Evolutionary conservation across 92 coral and sea anemone genomes (phyloP).

Genomic region (Diadumene lineata): DNA sequence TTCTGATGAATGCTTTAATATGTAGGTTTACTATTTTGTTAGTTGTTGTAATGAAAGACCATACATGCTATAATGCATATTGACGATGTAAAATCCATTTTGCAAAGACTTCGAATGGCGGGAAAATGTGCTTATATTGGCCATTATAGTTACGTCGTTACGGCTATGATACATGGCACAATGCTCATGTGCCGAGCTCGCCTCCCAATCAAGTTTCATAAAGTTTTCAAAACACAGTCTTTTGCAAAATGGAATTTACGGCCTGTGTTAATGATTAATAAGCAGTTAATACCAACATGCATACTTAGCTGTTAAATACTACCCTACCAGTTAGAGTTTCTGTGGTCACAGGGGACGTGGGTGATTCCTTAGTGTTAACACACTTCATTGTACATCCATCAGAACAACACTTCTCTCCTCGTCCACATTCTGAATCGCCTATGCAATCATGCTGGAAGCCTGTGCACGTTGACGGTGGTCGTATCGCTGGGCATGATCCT

Average conservation of each 20-base stretch:
- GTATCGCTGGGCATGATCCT: conserved; percentile 53
- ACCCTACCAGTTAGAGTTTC: conserved; percentile 26
- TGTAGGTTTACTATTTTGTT: too few species aligned
- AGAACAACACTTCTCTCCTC: conserved; percentile 67
- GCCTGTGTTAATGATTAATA: conserved; percentile 6
- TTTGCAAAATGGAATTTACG: neutral
- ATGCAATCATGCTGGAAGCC: conserved; percentile 60
- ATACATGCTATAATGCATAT: too few species aligned
- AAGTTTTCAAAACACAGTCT: too few species aligned
- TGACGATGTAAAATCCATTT: too few species aligned
- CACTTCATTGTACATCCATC: conserved; percentile 77
- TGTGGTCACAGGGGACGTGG: conserved; percentile 5
- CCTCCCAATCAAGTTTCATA: too few species aligned
- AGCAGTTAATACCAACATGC: conserved; percentile 30
- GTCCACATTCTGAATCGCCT: conserved; percentile 49
- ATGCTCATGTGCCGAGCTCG: too few species aligned
- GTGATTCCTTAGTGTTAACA: conserved; percentile 26
- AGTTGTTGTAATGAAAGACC: too few species aligned
- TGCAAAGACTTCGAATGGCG: too few species aligned
- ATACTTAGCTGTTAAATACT: conserved; percentile 5
- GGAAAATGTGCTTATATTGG: too few species aligned
- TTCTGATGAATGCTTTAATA: too few species aligned
- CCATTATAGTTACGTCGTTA: too few species aligned
- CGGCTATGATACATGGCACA: too few species aligned
- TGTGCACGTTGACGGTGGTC: conserved; percentile 52